Conservation (phyloP, 2,888 invertebrate species). For the Germaria angustata region DNA sequence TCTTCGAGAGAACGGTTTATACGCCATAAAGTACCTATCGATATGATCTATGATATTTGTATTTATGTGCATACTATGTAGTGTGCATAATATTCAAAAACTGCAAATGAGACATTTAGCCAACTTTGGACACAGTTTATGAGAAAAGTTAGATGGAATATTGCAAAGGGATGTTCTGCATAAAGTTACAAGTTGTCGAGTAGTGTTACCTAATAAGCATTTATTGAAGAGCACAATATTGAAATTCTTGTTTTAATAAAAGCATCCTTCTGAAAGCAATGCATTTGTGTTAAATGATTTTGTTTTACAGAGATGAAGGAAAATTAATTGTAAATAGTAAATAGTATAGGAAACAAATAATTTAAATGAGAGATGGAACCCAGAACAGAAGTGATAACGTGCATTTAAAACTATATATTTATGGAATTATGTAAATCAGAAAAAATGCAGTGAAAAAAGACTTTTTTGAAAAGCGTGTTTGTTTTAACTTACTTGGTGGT, state of each 20-base stretch:
- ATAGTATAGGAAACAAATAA: not conserved
- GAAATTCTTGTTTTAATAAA: not conserved
- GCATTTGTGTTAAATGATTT: not conserved
- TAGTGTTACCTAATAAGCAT: not conserved
- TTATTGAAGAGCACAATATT: not conserved
- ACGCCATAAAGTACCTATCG: too few relatives aligned
- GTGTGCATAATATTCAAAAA: too few relatives aligned
- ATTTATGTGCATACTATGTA: too few relatives aligned
- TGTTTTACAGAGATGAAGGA: not conserved
- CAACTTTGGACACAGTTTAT: too few relatives aligned
- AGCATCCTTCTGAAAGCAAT: not conserved
- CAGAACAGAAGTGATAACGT: not conserved
- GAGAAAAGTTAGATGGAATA: not conserved
- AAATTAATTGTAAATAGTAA: not conserved
- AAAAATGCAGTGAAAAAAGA: not conserved
- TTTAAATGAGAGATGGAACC: not conserved
- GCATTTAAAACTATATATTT: not conserved
- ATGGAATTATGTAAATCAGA: not conserved
- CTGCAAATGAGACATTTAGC: not conserved
- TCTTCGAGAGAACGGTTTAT: too few relatives aligned
- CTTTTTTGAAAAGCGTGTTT: not conserved
- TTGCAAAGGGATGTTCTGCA: not conserved
- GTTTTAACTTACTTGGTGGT: slow-evolving; percentile 77
- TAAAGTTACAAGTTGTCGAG: not conserved
- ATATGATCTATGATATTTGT: too few relatives aligned